A percentile compares a stretch with the other conserved stretches of the same genome.
These are phyloP conservation scores for Aphidius ervi DNA, from an alignment of 1,140 invertebrate species.

Conservation along the genomic window DNA sequence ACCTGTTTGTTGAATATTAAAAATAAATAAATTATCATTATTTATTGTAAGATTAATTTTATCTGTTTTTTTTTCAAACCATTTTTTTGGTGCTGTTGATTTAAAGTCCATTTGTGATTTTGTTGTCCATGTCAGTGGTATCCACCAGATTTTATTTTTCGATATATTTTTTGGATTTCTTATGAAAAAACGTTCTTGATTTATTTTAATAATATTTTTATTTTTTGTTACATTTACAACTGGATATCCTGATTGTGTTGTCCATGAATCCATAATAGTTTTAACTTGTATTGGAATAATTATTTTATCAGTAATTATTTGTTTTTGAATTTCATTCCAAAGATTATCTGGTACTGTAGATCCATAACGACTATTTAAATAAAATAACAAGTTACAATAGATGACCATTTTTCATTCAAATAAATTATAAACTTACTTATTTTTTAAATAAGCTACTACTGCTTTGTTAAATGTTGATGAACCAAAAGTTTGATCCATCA, in stretches of 20 bases:
- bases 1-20: constrained; percentile 67
- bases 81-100: constrained; percentile 52
- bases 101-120: constrained; percentile 52
- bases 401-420: not conserved
- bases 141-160: constrained; percentile 51
- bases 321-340: constrained; percentile 58
- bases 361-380: constrained; percentile 43
- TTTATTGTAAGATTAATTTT: constrained; percentile 32
- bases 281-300: constrained; percentile 39
- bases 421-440: constrained; percentile 44
- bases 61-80: constrained; percentile 34
- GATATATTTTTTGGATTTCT: constrained; percentile 37
- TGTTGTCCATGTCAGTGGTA: constrained; percentile 61
- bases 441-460: constrained; percentile 55
- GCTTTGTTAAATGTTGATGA: constrained; percentile 60
- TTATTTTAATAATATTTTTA: constrained; percentile 41
- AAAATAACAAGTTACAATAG: constrained; percentile 1
- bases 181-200: constrained; percentile 55
- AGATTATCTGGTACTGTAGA: constrained; percentile 60
- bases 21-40: constrained; percentile 61
- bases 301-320: constrained; percentile 40
- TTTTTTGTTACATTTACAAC: constrained; percentile 58
- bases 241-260: constrained; percentile 70
- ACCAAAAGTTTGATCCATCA: constrained; percentile 73
- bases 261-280: constrained; percentile 67